These are phyloP conservation scores for Junonia oenone DNA, from an alignment of 2,888 invertebrate genomes.

Conservation along the genomic window DNA sequence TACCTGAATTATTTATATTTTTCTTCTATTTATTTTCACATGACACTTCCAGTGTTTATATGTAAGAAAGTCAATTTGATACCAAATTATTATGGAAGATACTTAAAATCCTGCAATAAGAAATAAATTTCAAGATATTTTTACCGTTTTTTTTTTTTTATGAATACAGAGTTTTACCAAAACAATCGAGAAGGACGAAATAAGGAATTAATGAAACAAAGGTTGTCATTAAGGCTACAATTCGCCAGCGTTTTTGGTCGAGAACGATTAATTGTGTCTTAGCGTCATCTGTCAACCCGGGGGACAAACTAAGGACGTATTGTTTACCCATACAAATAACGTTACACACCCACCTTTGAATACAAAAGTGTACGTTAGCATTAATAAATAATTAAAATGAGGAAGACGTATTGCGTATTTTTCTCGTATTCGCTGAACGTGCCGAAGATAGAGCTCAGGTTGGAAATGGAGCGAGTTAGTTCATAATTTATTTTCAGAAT, in stretches of 20 bases:
- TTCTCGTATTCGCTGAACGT: constrained; percentile 32
- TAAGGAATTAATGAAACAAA: constrained; percentile 40
- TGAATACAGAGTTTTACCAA: no score
- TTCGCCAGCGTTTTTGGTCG: constrained; percentile 72
- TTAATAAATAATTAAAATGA: constrained; percentile 6
- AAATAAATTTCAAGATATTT: no score
- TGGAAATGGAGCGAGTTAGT: constrained; percentile 44
- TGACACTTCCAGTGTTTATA: no score
- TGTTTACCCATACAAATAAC: constrained; percentile 37
- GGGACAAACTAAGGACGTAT: constrained; percentile 54
- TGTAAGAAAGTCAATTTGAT: no score
- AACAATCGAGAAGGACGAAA: no score
- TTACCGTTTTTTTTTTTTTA: background rate
- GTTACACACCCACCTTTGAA: background rate
- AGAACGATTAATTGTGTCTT: constrained; percentile 73
- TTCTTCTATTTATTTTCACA: no score
- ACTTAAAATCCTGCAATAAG: no score
- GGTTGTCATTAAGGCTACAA: constrained; percentile 40
- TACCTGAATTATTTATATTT: background rate
- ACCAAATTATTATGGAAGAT: no score
- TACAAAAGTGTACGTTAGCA: background rate
- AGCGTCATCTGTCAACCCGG: constrained; percentile 71
- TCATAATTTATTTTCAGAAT: constrained; percentile 58
- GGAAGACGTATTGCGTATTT: background rate
- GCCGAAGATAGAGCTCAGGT: constrained; percentile 21